These are phyloP conservation scores for Okapia johnstoni DNA, from an alignment of 2,113 vertebrate genomes.

Conservation along the genomic window DNA sequence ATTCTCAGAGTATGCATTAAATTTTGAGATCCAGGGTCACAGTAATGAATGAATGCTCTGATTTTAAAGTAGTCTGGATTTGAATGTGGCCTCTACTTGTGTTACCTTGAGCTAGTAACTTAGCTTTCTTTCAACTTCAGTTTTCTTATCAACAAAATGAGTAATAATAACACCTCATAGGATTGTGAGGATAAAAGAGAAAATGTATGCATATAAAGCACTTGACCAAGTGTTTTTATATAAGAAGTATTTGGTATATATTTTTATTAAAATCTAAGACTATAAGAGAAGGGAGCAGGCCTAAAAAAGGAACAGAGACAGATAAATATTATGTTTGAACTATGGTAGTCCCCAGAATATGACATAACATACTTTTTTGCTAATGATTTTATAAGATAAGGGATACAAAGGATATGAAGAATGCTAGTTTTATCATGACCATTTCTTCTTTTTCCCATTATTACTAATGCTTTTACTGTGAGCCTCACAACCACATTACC, in stretches of 20 bases:
- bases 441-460: neutral
- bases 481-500: neutral
- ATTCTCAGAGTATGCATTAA: neutral
- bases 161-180: neutral
- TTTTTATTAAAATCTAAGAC: neutral
- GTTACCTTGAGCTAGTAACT: neutral
- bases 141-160: neutral
- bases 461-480: neutral
- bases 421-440: neutral
- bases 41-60: neutral
- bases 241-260: neutral
- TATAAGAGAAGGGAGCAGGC: neutral
- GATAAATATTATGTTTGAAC: neutral
- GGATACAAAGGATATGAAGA: neutral
- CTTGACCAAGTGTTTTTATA: neutral
- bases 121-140: neutral
- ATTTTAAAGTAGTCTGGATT: neutral
- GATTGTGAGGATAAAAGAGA: neutral
- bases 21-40: neutral
- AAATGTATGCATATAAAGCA: neutral
- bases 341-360: neutral
- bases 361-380: neutral
- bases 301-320: neutral
- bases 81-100: neutral
- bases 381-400: constrained; percentile 1